These are phyloP conservation scores for Xiphydria camelus DNA, from an alignment of 2,888 invertebrate species.

Conservation along the genomic window DNA sequence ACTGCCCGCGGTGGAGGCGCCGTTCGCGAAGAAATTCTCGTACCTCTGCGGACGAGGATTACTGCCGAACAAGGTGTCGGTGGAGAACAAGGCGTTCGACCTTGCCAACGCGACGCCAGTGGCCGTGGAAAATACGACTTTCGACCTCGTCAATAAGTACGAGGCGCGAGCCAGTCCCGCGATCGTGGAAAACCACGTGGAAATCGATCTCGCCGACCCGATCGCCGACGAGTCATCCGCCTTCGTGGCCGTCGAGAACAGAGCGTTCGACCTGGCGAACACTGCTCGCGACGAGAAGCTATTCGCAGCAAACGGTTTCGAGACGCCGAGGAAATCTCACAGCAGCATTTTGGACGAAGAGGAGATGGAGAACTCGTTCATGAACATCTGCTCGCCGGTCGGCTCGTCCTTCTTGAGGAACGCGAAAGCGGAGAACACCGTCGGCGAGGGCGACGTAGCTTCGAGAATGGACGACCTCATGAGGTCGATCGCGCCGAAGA, in stretches of 20 bases:
- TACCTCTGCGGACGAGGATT: background rate
- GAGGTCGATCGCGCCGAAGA: background rate
- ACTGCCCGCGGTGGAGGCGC: constrained; percentile 1
- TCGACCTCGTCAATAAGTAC: too few species aligned
- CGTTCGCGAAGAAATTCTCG: constrained; percentile 3
- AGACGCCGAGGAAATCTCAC: background rate
- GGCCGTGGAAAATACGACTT: background rate
- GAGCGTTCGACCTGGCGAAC: background rate
- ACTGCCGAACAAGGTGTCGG: background rate
- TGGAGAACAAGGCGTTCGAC: background rate
- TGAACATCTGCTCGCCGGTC: background rate
- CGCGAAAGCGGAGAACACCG: background rate
- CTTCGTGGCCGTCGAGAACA: constrained; percentile 1
- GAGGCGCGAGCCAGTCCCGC: too few species aligned
- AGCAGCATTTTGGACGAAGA: background rate
- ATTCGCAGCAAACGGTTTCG: background rate
- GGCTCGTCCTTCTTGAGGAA: background rate
- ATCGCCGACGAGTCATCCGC: too few species aligned
- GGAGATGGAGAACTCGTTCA: background rate
- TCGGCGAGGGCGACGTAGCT: too few species aligned
- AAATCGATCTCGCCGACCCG: background rate
- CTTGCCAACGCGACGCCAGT: too few species aligned
- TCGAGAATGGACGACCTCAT: background rate
- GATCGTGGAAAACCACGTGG: too few species aligned
- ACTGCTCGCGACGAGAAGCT: background rate